Evolutionary conservation across 1,140 invertebrate genomes (phyloP), one percentile per base, ranked within the genome.

Genomic region (Hylyphantes graminicola): DNA sequence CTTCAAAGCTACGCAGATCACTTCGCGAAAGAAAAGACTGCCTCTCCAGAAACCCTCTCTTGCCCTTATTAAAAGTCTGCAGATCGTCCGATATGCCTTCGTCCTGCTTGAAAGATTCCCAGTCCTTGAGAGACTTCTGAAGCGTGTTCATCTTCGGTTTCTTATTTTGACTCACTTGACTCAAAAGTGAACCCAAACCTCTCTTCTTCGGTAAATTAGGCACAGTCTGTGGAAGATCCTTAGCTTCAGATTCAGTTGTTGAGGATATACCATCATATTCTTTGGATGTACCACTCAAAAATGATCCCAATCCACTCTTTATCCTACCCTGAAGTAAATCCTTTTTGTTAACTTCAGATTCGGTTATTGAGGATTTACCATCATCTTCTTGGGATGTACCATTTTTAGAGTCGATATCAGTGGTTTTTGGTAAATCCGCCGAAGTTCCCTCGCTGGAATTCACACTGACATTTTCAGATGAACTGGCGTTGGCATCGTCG

Each of bases 71-170:
- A 88, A 95, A 93, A 61, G 92, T 94, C 85, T 93, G 91, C 50
- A 98, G 90, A 88, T 98, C 96, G 86, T 97, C 96, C 85, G 94
- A 93, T 76, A 98, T 93, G 15, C 96, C 94, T 89, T 97, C 93
- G 82, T 94, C 91, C 86, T 93, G 92, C 89, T 98, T 98, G 89
- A 95, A 98, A 51, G 90, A 91, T 73, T 95, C 93, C 97, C 97
- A 98, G 89, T 98, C 96, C 13, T 96, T 89, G 89, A 97, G 96
- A 0, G 96, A 94, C 89, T 98, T 97, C 89, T 97, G 95, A 87
- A 87, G 48, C 57, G 80, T 84, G 50, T 76, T 85, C 12, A 86
- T 50, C 63, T 87, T 87, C 21, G 74, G 50, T 63, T 87, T 86
- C 64, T 87, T 87, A 50, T 85, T 76, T 12, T 81, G 7, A 11